phyloP scores from a whole-genome alignment of 2,113 vertebrate species.

The Microcebus griseorufus region DNA sequence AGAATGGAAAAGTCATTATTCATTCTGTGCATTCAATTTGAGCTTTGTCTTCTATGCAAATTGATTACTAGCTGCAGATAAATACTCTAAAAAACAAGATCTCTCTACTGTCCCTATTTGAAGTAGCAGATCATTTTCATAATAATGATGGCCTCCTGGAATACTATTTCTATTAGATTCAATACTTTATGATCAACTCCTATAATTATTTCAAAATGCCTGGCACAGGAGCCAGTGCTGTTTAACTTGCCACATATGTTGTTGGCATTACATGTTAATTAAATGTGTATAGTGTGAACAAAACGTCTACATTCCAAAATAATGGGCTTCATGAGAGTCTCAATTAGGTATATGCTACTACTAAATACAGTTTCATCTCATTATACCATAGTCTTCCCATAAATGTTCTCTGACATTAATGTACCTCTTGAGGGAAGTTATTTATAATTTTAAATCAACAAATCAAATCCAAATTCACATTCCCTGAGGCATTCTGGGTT shows the following conservation, averaged over 20 bases:
- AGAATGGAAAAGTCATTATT: not conserved
- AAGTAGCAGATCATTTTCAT: not conserved
- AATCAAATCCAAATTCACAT: not conserved
- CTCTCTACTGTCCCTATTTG: not conserved
- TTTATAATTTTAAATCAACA: not conserved
- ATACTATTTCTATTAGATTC: not conserved
- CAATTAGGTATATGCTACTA: not conserved
- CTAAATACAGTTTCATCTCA: not conserved
- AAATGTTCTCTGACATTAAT: not conserved
- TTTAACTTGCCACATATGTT: not conserved
- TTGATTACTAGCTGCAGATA: not conserved
- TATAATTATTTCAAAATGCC: not conserved
- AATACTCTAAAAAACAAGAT: not conserved
- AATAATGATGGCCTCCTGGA: not conserved
- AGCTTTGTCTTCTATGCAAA: not conserved
- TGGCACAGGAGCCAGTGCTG: not conserved
- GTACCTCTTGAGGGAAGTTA: not conserved
- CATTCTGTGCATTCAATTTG: not conserved
- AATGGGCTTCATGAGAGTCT: not conserved
- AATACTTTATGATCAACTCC: not conserved
- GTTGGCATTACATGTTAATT: not conserved
- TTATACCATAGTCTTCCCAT: not conserved
- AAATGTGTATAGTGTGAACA: not conserved
- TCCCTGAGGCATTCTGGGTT: not conserved
- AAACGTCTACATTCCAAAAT: not conserved